Evolutionary conservation across 2,797 vertebrate genomes (phyloP), one percentile per base, ranked within the genome.

Genomic region (Muscicapa striata): DNA sequence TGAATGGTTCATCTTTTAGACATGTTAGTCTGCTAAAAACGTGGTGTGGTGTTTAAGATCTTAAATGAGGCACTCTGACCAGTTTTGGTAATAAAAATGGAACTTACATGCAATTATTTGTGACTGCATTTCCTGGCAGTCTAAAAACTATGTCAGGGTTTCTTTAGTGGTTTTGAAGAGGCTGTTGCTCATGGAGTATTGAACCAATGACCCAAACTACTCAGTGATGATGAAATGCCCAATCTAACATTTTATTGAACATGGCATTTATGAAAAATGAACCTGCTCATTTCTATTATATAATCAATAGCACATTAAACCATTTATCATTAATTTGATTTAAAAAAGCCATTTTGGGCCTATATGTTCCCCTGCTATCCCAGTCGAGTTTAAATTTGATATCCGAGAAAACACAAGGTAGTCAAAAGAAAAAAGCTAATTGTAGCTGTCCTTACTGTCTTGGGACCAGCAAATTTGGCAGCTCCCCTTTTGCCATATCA

Each of bases 301-400:
- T 97, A 98, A 97, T 98, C 97, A 96, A 97, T 98, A 97, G 87
- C 79, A 90, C 79, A 93, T 96, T 95, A 97, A 97, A 92, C 90
- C 92, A 81, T 97, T 97, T 97, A 96, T 97, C 97, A 96, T 96
- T 97, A 96, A 91, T 96, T 93, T 95, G 96, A 96, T 96, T 97
- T 96, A 32, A 93, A 87, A 96, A 96, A 88, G 82, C 81, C 45
- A 29, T 82, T 93, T 54, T 76, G 68, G 76, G 89, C 69, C 87
- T 54, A 7, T 54, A 30, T 61, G 32, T 66, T 91, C 72, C 81
- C 26, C 58, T 96, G 59, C 51, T 59, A 94, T 83, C 84, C 93
- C 83, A 86, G 30, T 74, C 3, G 4, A 55, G 49, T 91, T 96
- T 95, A 77, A 89, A 94, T 96, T 95, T 73, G 15, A 59, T 85